Conservation (phyloP, 2,797 vertebrate genomes). For the Pangasius djambal region DNA sequence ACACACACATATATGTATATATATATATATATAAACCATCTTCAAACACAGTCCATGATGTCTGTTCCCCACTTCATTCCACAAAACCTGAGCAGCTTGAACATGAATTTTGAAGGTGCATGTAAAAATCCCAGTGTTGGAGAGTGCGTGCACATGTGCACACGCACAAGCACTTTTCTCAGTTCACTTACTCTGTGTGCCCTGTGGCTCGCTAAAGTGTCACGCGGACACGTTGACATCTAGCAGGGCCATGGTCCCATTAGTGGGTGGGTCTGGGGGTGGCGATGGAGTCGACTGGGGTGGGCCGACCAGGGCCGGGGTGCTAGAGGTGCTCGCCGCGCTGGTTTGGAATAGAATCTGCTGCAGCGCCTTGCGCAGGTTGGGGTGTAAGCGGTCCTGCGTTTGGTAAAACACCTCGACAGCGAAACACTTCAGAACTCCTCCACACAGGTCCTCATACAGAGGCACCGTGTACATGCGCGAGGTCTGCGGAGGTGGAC, state of each 20-base stretch:
- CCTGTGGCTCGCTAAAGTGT: constrained; percentile 39
- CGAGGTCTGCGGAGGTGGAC: constrained; percentile 80
- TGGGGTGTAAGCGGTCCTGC: constrained; percentile 90
- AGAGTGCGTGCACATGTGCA: background rate
- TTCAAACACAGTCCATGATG: constrained; percentile 9
- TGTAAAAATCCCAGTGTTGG: constrained; percentile 54
- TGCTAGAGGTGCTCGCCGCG: constrained; percentile 65
- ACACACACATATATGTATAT: background rate
- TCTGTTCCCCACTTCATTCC: constrained; percentile 35
- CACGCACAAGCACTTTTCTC: background rate
- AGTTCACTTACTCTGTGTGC: constrained; percentile 32
- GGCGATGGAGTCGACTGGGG: constrained; percentile 61
- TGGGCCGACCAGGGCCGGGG: constrained; percentile 51
- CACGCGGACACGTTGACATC: constrained; percentile 93
- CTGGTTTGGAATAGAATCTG: constrained; percentile 89
- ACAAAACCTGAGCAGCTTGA: constrained; percentile 59
- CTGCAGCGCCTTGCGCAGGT: constrained; percentile 89
- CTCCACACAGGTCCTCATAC: constrained; percentile 93
- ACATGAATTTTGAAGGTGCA: constrained; percentile 41
- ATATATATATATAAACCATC: constrained; percentile 16
- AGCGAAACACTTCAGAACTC: constrained; percentile 90
- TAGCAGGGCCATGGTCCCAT: constrained; percentile 82
- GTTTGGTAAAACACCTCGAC: constrained; percentile 94
- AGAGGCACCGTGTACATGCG: constrained; percentile 98
- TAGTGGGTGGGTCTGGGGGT: constrained; percentile 68